These are phyloP conservation scores for Sarcophaga peregrina DNA, from an alignment of 1,140 invertebrate genomes.

Conservation along the genomic window DNA sequence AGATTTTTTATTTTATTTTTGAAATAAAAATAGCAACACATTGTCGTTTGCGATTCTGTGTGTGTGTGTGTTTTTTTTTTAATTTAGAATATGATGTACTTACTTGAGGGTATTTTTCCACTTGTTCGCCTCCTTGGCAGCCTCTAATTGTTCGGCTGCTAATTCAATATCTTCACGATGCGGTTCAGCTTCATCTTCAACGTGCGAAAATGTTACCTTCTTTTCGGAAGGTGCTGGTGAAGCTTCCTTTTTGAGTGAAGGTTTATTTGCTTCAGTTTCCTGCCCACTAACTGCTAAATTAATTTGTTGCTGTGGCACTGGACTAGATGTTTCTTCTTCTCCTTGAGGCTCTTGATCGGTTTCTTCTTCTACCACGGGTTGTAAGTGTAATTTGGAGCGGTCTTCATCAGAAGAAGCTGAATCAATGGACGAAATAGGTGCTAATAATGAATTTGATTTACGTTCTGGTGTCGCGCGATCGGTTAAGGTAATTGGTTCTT, in stretches of 20 bases:
- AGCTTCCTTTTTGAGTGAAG: constrained; percentile 59
- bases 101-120: constrained; percentile 56
- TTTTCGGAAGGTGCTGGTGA: constrained; percentile 64
- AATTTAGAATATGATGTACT: constrained; percentile 49
- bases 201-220: constrained; percentile 65
- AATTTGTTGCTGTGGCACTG: not conserved
- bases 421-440: constrained; percentile 63
- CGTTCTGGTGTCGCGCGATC: constrained; percentile 45
- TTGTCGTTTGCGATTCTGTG: constrained; percentile 32
- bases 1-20: constrained; percentile 2
- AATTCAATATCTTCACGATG: constrained; percentile 62
- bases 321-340: constrained; percentile 18
- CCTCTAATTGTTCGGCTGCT: constrained; percentile 58
- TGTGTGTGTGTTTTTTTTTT: constrained; percentile 11
- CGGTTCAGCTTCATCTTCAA: constrained; percentile 64
- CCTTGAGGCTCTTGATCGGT: constrained; percentile 53
- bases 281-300: constrained; percentile 31
- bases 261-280: constrained; percentile 45
- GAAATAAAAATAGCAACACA: constrained; percentile 28
- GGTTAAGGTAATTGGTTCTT: constrained; percentile 52
- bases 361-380: constrained; percentile 60
- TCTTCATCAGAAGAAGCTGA: constrained; percentile 64
- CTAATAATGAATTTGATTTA: constrained; percentile 50
- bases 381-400: constrained; percentile 50
- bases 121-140: constrained; percentile 48